These are phyloP conservation scores for Adelphocoris suturalis DNA, from an alignment of 2,888 invertebrate genomes.

Conservation along the genomic window DNA sequence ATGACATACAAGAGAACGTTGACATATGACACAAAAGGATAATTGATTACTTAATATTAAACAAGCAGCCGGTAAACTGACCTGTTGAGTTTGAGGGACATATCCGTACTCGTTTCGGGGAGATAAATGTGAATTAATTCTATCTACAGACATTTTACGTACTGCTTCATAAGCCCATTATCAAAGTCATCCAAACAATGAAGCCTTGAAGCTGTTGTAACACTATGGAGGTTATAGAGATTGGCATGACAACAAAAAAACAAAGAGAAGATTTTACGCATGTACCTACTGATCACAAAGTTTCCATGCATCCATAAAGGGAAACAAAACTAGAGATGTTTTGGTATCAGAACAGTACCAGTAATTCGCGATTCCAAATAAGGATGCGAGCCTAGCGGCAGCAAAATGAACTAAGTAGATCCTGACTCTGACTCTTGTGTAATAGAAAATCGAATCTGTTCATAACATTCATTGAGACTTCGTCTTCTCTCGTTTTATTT, in stretches of 20 bases:
- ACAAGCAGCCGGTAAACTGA: conserved; percentile 23
- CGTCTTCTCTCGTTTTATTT: too few relatives aligned
- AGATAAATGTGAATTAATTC: conserved; percentile 54
- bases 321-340: too few relatives aligned
- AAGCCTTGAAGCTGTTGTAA: conserved; percentile 41
- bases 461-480: too few relatives aligned
- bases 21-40: background rate
- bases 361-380: too few relatives aligned
- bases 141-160: conserved; percentile 61
- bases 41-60: background rate
- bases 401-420: too few relatives aligned
- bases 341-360: too few relatives aligned
- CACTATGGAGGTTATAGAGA: conserved; percentile 1
- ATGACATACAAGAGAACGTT: background rate
- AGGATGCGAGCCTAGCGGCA: too few relatives aligned
- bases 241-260: conserved; percentile 30
- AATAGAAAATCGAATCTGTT: too few relatives aligned
- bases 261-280: conserved; percentile 19
- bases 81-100: conserved; percentile 61
- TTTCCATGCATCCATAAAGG: too few relatives aligned
- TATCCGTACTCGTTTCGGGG: conserved; percentile 43
- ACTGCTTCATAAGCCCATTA: conserved; percentile 67
- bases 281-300: background rate
- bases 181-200: conserved; percentile 66
- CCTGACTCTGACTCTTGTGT: too few relatives aligned